Conservation (phyloP, 2,113 vertebrate genomes). For the Tenebrosternarchus preto region DNA sequence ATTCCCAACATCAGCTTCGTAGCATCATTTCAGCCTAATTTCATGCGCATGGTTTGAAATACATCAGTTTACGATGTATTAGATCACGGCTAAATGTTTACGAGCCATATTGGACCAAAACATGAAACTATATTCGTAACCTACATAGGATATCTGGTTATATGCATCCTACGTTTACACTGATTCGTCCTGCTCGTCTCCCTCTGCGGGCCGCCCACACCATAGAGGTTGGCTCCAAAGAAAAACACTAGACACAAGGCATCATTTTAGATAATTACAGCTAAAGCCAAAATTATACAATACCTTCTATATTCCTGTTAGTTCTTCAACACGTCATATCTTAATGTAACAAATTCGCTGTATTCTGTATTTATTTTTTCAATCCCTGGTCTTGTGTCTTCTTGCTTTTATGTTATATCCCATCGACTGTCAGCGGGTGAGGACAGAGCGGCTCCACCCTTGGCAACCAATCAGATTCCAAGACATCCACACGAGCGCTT, state of each 20-base stretch:
- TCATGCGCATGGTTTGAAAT: not conserved
- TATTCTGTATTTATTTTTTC: not conserved
- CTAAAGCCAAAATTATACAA: not conserved
- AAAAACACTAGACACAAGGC: not conserved
- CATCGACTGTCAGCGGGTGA: slow-evolving; percentile 64
- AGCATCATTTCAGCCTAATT: slow-evolving; percentile 16
- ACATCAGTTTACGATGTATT: too few relatives aligned
- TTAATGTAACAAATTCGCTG: not conserved
- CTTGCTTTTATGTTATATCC: slow-evolving; percentile 34
- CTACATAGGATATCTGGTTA: too few relatives aligned
- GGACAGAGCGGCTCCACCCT: slow-evolving; percentile 66
- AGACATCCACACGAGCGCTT: not conserved
- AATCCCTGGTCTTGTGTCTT: not conserved
- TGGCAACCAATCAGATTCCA: slow-evolving; percentile 70
- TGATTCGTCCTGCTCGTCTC: not conserved
- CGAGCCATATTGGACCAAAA: too few relatives aligned
- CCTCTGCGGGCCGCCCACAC: not conserved
- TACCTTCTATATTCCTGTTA: slow-evolving; percentile 25
- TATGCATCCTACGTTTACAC: not conserved
- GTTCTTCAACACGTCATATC: slow-evolving; percentile 32
- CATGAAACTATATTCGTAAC: too few relatives aligned
- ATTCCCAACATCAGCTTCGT: slow-evolving; percentile 40
- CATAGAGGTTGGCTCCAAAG: not conserved
- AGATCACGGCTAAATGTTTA: too few relatives aligned
- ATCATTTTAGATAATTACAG: not conserved